Percentiles rank a stretch among this genome's conserved stretches.
Evolutionary conservation across 2,113 vertebrate species (phyloP).

Genomic region (Chionomys nivalis): DNA sequence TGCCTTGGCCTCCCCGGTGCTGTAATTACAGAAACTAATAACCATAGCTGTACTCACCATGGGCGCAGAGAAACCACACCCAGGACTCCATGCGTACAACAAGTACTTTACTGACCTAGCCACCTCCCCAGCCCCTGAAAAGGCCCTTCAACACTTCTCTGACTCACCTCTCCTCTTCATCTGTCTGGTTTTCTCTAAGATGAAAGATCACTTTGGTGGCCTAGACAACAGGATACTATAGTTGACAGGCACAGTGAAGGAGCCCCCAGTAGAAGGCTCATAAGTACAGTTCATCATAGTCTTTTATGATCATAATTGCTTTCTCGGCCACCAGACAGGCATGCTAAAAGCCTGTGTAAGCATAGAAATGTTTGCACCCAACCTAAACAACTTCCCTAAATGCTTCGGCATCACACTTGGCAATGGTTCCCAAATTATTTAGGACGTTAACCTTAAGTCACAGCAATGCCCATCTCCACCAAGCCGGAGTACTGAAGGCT

Average conservation of each 20-base stretch:
- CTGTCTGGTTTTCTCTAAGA: conserved; percentile 89
- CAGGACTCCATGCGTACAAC: not conserved
- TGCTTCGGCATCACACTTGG: conserved; percentile 92
- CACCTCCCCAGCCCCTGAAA: not conserved
- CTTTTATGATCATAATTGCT: conserved; percentile 92
- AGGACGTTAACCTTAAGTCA: not conserved
- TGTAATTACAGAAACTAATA: not conserved
- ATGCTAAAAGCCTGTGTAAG: conserved; percentile 92
- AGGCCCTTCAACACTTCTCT: not conserved
- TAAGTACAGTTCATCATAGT: conserved; percentile 90
- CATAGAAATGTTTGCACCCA: conserved; percentile 88
- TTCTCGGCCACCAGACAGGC: conserved; percentile 94
- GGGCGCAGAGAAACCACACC: not conserved
- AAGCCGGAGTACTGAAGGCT: conserved; percentile 85
- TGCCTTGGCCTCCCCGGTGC: not conserved
- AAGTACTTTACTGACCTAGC: not conserved
- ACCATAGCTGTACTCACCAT: not conserved
- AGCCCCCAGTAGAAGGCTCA: conserved; percentile 84
- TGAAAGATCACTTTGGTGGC: conserved; percentile 88
- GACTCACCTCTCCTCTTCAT: conserved; percentile 25
- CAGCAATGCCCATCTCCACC: conserved; percentile 85
- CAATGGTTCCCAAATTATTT: conserved; percentile 82
- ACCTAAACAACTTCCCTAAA: conserved; percentile 91
- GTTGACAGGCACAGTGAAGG: conserved; percentile 89
- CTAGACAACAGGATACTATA: conserved; percentile 88